phyloP scores from a whole-genome alignment of 1,140 invertebrate genomes.

The Drosophila bocqueti region DNA sequence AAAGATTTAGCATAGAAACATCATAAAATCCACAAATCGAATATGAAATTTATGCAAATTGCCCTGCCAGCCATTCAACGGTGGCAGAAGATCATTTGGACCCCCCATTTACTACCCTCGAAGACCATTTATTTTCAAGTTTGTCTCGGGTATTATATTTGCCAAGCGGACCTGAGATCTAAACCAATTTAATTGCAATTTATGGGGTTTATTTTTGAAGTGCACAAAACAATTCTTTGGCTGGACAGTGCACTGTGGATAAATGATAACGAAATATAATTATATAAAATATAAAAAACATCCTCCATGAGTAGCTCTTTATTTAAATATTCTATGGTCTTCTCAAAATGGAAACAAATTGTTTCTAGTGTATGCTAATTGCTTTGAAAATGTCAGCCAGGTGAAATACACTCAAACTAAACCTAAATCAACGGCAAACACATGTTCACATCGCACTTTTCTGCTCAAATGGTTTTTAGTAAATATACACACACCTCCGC shows the following conservation, averaged over 20 bases:
- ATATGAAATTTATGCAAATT: constrained; percentile 60
- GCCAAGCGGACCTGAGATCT: neutral
- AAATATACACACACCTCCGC: constrained; percentile 7
- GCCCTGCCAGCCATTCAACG: constrained; percentile 39
- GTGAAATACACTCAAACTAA: constrained; percentile 34
- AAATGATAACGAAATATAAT: neutral
- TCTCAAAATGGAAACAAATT: neutral
- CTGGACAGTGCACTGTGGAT: neutral
- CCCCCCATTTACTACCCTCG: constrained; percentile 14
- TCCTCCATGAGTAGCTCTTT: neutral
- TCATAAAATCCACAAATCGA: constrained; percentile 59
- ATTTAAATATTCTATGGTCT: neutral
- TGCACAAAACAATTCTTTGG: neutral
- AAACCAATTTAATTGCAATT: constrained; percentile 32
- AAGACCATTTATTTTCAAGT: constrained; percentile 7
- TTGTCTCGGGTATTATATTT: neutral
- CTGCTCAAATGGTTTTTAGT: constrained; percentile 41
- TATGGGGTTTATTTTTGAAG: neutral
- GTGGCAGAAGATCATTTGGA: constrained; percentile 63
- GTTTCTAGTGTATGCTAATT: constrained; percentile 49
- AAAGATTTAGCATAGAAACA: constrained; percentile 55
- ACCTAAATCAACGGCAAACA: constrained; percentile 59
- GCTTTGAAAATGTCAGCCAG: constrained; percentile 22
- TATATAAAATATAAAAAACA: neutral
- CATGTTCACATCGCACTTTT: constrained; percentile 79